These are phyloP conservation scores for Macrotrachela quadricornifera DNA, from an alignment of 1,140 invertebrate species.

Conservation along the genomic window DNA sequence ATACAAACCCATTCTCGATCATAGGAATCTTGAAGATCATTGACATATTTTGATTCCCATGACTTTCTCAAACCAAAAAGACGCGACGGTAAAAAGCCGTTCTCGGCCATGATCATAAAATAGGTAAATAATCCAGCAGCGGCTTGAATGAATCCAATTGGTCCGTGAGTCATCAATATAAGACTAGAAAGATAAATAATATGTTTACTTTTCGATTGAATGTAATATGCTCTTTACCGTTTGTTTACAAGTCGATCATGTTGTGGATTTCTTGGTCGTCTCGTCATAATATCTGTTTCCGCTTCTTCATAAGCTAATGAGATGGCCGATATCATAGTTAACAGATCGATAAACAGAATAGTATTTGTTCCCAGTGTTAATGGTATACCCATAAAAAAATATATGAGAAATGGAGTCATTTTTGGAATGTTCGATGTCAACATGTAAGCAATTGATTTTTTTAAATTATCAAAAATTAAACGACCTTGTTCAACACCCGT, in stretches of 20 bases:
- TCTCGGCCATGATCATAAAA: constrained; percentile 95
- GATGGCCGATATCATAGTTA: constrained; percentile 52
- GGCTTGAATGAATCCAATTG: constrained; percentile 69
- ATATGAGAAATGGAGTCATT: constrained; percentile 91
- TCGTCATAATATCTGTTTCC: constrained; percentile 94
- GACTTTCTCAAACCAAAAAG: constrained; percentile 71
- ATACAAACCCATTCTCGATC: constrained; percentile 79
- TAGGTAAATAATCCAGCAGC: constrained; percentile 95
- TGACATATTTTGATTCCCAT: constrained; percentile 85
- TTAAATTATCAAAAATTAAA: constrained; percentile 94
- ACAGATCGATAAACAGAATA: constrained; percentile 90
- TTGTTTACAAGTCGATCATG: constrained; percentile 81
- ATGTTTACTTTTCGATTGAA: neutral
- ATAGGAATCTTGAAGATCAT: constrained; percentile 83
- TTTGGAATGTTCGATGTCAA: constrained; percentile 96
- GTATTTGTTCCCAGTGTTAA: constrained; percentile 86
- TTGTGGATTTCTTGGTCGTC: constrained; percentile 67
- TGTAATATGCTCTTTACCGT: constrained; percentile 32
- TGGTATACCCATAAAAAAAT: constrained; percentile 86
- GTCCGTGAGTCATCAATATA: constrained; percentile 12
- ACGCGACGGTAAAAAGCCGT: constrained; percentile 65
- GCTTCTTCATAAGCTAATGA: constrained; percentile 58
- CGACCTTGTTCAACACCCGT: constrained; percentile 38
- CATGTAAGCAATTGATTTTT: constrained; percentile 98
- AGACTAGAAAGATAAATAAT: constrained; percentile 9